Evolutionary conservation across 1,140 invertebrate species (phyloP), one percentile per base, ranked within the genome.

Genomic region (Thrips palmi): DNA sequence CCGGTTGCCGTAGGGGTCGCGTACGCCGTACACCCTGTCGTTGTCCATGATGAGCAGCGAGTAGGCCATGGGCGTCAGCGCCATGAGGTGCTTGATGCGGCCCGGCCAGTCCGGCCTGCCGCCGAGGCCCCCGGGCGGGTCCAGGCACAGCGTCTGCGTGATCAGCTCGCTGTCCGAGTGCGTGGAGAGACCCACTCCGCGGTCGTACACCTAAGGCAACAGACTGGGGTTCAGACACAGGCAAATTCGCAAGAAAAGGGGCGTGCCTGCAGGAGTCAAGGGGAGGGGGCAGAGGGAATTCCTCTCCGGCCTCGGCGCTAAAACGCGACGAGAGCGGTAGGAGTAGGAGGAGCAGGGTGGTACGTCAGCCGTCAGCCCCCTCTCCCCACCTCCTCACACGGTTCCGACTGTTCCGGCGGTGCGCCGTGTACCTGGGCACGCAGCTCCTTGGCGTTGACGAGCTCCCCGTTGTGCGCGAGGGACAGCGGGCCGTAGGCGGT

Each of bases 101-200:
- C 20, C 10, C 6, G 23, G 8, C 6, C 15, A 21, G 5, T 22
- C 10, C 6, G 6, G 6, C 6, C 10, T 22, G 33, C 17, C 15
- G 6, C 5, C 14, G 18, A 35, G 17, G 33, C 33, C 78, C 52
- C 87, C 78, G 1, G 86, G 82, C 12, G 89, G 89, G 51, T 84
- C 85, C 36, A 89, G 70, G 47, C 89, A 91, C 31, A 97, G 58
- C 1, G 92, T 81, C 63, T 97, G 92, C 14, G 88, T 93, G 42
- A 97, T 93, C 25, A 97, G 61, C 60, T 97, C 93, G 35, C 85
- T 92, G 57, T 97, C 93, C 5, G 88, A 93, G 52, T 85, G 78
- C 0, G 89, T 96, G 1, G 89, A 93, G 11, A 97, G 56, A 0
- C 91, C 91, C 21, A 94, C 84, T 3, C 89, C 92, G 39, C 86